Evolutionary conservation across 2,797 vertebrate species (phyloP), one percentile per base, ranked within the genome.

Genomic region (Syngnathus acus): DNA sequence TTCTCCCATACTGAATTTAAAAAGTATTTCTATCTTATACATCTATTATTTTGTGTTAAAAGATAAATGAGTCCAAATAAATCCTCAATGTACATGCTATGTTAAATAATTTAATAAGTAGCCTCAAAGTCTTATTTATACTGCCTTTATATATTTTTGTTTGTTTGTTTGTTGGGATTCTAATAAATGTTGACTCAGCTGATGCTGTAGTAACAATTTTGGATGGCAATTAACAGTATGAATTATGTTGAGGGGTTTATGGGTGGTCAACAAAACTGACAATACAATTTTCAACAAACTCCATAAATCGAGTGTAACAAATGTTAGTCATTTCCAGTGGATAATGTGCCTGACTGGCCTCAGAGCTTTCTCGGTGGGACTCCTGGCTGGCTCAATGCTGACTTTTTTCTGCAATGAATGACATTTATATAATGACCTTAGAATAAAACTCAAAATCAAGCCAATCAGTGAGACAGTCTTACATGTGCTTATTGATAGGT

Each of bases 401-500:
- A 4, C 37, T 13, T 62, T 5, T 23, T 21, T 26, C 1, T 53
- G 51, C 16, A 10, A 53, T 11, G 4, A 53, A 53, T 10, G 9
- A 51, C 6, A 50, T 19, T 19, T 50, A 50, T 21, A 7, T 53
- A 53, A n/a, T 53, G 26, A 26, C 26, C 26, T 26, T 26, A 26
- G 26, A 26, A 26, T 26, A 21, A 55, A 37, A 26, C 13, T 57
- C 0, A 32, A 48, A 50, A 63, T 16, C 43, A 40, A 21, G 43
- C 7, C 39, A 65, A 40, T 43, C n/a, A 43, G 8, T 21, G 6
- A n/a, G n/a, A n/a, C n/a, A 45, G 54, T 54, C 78, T 89, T 76
- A 98, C 94, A 75, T 55, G 84, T 76, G 13, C 60, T 65, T 38
- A 87, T 38, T 61, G 77, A 85, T 21, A 98, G 90, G 5, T 87